Evolutionary conservation across 1,140 invertebrate species (phyloP).

Genomic region (Cydia amplana): DNA sequence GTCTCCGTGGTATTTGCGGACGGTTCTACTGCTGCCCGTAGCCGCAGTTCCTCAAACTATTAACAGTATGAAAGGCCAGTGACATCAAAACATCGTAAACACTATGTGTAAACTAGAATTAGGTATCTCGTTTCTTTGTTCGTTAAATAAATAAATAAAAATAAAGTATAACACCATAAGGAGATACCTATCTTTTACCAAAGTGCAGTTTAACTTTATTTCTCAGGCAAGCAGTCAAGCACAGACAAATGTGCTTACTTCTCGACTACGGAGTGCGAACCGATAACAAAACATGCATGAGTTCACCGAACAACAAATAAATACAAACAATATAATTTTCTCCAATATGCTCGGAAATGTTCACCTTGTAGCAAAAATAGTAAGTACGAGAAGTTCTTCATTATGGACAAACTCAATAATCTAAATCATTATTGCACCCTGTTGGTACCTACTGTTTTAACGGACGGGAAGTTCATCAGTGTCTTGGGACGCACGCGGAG

Average conservation of each 20-base stretch:
- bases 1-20: conserved; percentile 9
- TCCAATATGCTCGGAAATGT: too few relatives aligned
- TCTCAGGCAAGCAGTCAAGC: not conserved
- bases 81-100: too few relatives aligned
- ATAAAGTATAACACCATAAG: too few relatives aligned
- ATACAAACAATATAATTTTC: too few relatives aligned
- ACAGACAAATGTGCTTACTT: not conserved
- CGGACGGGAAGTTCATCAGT: too few relatives aligned
- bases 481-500: too few relatives aligned
- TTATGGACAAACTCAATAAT: too few relatives aligned
- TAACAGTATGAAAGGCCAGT: not conserved
- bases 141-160: too few relatives aligned
- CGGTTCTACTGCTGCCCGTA: not conserved
- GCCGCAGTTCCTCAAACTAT: not conserved
- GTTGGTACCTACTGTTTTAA: too few relatives aligned
- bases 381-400: too few relatives aligned
- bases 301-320: not conserved
- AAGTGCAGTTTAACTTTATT: not conserved
- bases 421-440: too few relatives aligned
- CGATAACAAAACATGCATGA: not conserved
- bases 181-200: not conserved
- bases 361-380: too few relatives aligned
- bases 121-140: not conserved
- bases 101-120: not conserved
- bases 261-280: not conserved